phyloP scores from a whole-genome alignment of 2,888 invertebrate species.

The Caenorhabditis sp. region DNA sequence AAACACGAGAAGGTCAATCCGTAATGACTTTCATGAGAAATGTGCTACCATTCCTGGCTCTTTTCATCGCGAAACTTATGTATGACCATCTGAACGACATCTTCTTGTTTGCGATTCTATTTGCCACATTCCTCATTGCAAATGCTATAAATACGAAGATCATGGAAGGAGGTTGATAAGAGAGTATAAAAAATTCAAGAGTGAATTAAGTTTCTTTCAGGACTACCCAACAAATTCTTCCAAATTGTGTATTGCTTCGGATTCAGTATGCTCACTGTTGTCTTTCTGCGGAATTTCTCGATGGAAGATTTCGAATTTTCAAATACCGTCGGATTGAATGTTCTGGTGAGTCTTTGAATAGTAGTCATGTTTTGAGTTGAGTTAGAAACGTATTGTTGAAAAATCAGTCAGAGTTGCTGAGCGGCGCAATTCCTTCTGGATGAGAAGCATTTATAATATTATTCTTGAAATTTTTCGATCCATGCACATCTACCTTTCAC shows the following conservation, averaged over 20 bases:
- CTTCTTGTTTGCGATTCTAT: conserved; percentile 1
- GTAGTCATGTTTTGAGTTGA: too few relatives aligned
- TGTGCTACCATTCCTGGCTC: conserved; percentile 29
- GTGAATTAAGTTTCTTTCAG: conserved; percentile 2
- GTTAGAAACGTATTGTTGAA: too few relatives aligned
- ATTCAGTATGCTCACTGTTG: conserved; percentile 12
- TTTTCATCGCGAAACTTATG: conserved; percentile 43
- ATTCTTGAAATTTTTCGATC: too few relatives aligned
- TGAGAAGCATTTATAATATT: too few relatives aligned
- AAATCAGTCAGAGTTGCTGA: too few relatives aligned
- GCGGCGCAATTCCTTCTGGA: too few relatives aligned
- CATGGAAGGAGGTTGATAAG: conserved; percentile 39
- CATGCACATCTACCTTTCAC: too few relatives aligned
- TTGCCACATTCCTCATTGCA: conserved; percentile 26
- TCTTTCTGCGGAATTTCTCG: conserved; percentile 3
- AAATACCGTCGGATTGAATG: conserved; percentile 39
- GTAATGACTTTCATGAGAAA: conserved; percentile 36
- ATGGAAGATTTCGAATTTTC: conserved; percentile 40
- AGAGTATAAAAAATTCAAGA: neutral
- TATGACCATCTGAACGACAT: conserved; percentile 41
- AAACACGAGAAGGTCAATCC: conserved; percentile 51
- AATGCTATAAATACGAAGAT: conserved; percentile 30
- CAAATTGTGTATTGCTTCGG: conserved; percentile 39
- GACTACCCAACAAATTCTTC: conserved; percentile 23
- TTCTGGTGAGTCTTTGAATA: conserved; percentile 1